These are phyloP conservation scores for Hofmannophila pseudospretella DNA, from an alignment of 2,888 invertebrate genomes.

Conservation along the genomic window DNA sequence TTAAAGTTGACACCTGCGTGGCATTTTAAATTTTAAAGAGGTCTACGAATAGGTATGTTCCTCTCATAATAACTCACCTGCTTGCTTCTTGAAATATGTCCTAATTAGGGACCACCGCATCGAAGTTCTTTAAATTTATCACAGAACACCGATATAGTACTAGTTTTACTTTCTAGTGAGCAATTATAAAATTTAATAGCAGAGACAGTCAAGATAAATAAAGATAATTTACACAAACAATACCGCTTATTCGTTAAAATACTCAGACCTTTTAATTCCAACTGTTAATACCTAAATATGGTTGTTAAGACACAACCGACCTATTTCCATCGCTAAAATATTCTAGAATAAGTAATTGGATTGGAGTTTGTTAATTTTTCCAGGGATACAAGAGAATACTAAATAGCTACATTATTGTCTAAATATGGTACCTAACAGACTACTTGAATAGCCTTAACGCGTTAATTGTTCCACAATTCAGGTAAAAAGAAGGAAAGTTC, in stretches of 20 bases:
- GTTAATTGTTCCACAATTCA: background rate
- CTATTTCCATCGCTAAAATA: background rate
- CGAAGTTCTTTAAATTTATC: too few relatives aligned
- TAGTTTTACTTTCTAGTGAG: too few relatives aligned
- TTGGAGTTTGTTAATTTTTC: background rate
- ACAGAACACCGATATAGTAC: too few relatives aligned
- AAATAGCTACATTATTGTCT: background rate
- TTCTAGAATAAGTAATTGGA: background rate
- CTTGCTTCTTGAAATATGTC: too few relatives aligned
- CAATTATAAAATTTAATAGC: too few relatives aligned
- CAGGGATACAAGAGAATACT: background rate
- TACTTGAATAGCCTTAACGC: background rate
- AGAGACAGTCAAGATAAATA: too few relatives aligned
- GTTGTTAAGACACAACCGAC: background rate
- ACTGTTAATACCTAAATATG: background rate
- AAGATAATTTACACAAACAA: too few relatives aligned
- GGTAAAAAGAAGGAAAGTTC: conserved; percentile 3
- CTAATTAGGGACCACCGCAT: too few relatives aligned
- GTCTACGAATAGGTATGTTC: too few relatives aligned
- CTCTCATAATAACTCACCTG: too few relatives aligned
- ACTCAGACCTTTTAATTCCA: too few relatives aligned
- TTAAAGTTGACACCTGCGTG: background rate
- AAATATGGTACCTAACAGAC: background rate
- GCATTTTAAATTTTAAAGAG: background rate
- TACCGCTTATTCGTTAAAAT: too few relatives aligned